A percentile compares a stretch with the other conserved stretches of the same genome.
These are phyloP conservation scores for Parauchenoglanis ngamensis DNA, from an alignment of 2,797 vertebrate species.

Conservation along the genomic window DNA sequence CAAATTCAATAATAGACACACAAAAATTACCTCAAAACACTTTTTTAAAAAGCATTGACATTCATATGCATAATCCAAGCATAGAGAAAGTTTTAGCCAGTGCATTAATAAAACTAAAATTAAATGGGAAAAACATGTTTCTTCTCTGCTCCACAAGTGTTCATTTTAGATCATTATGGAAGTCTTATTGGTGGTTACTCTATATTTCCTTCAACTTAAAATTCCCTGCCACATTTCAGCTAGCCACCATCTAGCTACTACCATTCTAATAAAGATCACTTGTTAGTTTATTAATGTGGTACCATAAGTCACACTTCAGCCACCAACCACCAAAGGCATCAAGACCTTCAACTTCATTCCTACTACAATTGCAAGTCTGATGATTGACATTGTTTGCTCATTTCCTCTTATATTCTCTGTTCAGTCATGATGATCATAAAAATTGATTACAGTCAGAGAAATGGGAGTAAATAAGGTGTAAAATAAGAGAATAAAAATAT, in stretches of 20 bases:
- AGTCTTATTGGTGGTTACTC: slow-evolving; percentile 28
- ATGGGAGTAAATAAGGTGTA: slow-evolving; percentile 55
- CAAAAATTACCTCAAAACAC: slow-evolving; percentile 22
- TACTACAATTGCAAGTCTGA: slow-evolving; percentile 44
- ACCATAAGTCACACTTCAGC: slow-evolving; percentile 60
- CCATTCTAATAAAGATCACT: slow-evolving; percentile 51
- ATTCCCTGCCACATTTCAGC: slow-evolving; percentile 47
- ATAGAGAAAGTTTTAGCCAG: background rate
- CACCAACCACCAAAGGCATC: slow-evolving; percentile 61
- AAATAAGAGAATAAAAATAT: too few species aligned
- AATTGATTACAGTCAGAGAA: slow-evolving; percentile 67
- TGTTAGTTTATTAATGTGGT: slow-evolving; percentile 59
- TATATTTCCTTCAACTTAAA: slow-evolving; percentile 39
- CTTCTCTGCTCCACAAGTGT: slow-evolving; percentile 26
- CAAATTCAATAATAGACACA: slow-evolving; percentile 22
- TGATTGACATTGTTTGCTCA: slow-evolving; percentile 63
- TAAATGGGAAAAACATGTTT: slow-evolving; percentile 11
- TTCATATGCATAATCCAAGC: background rate
- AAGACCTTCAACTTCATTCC: slow-evolving; percentile 56
- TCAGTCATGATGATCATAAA: slow-evolving; percentile 58
- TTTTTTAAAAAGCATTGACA: background rate
- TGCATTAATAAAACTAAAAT: slow-evolving; percentile 36
- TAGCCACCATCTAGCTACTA: slow-evolving; percentile 48
- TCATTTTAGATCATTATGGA: slow-evolving; percentile 42
- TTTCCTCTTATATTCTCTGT: slow-evolving; percentile 51